Conservation (phyloP, 2,113 vertebrate genomes). For the Oryzias celebensis region DNA sequence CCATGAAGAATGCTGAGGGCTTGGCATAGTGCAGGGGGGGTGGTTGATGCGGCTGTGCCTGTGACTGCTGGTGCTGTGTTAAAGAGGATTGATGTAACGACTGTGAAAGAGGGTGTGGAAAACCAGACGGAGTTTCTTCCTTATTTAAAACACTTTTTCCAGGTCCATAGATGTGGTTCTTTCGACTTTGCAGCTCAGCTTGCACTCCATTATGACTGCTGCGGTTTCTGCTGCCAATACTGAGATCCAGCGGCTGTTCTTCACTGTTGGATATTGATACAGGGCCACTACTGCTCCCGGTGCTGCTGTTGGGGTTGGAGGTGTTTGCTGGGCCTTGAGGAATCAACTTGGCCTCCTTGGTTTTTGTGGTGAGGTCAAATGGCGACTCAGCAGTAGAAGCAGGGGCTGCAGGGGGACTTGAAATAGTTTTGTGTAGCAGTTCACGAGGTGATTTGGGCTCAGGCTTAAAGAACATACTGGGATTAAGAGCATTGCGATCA, state of each 20-base stretch:
- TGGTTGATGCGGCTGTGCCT: constrained; percentile 85
- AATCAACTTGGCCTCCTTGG: constrained; percentile 87
- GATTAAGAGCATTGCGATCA: constrained; percentile 86
- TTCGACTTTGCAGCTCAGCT: constrained; percentile 80
- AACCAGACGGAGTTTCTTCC: constrained; percentile 80
- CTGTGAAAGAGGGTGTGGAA: constrained; percentile 82
- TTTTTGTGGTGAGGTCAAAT: constrained; percentile 95
- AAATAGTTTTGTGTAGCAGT: constrained; percentile 83
- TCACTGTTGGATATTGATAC: constrained; percentile 73
- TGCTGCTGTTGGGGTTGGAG: constrained; percentile 63
- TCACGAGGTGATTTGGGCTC: constrained; percentile 95
- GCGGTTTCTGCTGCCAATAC: constrained; percentile 89
- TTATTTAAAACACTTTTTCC: constrained; percentile 77
- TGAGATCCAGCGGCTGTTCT: constrained; percentile 96
- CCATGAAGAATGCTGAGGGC: constrained; percentile 99
- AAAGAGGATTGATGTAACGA: constrained; percentile 84
- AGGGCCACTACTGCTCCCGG: constrained; percentile 60
- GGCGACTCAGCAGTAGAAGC: constrained; percentile 84
- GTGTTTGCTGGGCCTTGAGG: constrained; percentile 74
- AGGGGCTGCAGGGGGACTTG: constrained; percentile 52
- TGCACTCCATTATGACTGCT: constrained; percentile 86
- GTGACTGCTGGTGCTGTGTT: constrained; percentile 83
- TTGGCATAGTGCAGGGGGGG: constrained; percentile 96
- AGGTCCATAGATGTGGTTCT: constrained; percentile 86
- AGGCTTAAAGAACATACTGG: constrained; percentile 91